These are phyloP conservation scores for Latrodectus elegans DNA, from an alignment of 2,888 invertebrate genomes.

Conservation along the genomic window DNA sequence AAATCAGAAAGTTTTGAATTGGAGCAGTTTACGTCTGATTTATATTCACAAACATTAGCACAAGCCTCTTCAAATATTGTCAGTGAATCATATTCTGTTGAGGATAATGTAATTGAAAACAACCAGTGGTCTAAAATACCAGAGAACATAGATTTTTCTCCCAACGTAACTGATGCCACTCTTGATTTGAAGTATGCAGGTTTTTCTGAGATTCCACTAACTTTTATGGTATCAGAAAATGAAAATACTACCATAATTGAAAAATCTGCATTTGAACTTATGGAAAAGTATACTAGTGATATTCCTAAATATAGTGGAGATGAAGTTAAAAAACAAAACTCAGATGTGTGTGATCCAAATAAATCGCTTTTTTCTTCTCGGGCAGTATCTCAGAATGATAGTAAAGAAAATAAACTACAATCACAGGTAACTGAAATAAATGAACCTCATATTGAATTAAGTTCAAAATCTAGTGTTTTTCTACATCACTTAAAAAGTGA, in stretches of 20 bases:
- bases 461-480: neutral
- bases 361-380: neutral
- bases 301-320: neutral
- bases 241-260: conserved; percentile 59
- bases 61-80: conserved; percentile 67
- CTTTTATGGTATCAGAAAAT: conserved; percentile 31
- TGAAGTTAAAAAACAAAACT: neutral
- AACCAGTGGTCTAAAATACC: conserved; percentile 51
- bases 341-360: neutral
- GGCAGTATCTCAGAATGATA: neutral
- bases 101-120: conserved; percentile 47
- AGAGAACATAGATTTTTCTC: conserved; percentile 8
- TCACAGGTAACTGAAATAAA: neutral
- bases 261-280: conserved; percentile 65
- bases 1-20: conserved; percentile 81
- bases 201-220: conserved; percentile 38
- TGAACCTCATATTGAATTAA: conserved; percentile 3
- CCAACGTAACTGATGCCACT: neutral
- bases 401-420: conserved; percentile 13
- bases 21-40: conserved; percentile 38
- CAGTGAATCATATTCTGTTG: conserved; percentile 29
- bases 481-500: conserved; percentile 20
- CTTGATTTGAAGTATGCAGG: conserved; percentile 1
- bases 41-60: conserved; percentile 20
- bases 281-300: conserved; percentile 68